Conservation (phyloP, 1,140 invertebrate species). For the Temnothorax nylanderi region DNA sequence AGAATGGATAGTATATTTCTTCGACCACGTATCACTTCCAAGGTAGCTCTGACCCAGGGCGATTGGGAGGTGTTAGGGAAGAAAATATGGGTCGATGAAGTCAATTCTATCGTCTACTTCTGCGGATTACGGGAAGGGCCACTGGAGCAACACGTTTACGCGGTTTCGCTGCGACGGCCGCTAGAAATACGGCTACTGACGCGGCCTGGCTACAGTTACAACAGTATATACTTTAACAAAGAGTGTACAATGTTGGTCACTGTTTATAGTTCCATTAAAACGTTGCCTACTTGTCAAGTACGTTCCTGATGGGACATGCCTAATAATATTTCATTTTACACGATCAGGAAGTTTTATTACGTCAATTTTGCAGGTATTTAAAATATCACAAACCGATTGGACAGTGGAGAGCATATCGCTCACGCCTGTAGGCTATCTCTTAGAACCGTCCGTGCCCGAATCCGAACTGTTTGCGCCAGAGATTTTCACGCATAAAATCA, state of each 20-base stretch:
- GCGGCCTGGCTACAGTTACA: conserved; percentile 91
- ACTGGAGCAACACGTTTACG: conserved; percentile 94
- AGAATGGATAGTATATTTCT: conserved; percentile 86
- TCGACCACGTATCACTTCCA: conserved; percentile 88
- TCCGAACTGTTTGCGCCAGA: conserved; percentile 89
- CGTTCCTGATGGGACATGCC: background rate
- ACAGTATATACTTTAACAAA: conserved; percentile 92
- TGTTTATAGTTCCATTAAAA: conserved; percentile 95
- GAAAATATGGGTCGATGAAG: conserved; percentile 92
- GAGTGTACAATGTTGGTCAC: conserved; percentile 94
- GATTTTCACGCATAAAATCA: conserved; percentile 90
- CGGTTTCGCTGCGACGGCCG: conserved; percentile 89
- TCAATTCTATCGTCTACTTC: conserved; percentile 92
- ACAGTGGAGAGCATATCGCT: conserved; percentile 89
- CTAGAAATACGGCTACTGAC: conserved; percentile 90
- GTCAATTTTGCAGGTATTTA: conserved; percentile 87
- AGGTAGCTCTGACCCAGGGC: conserved; percentile 91
- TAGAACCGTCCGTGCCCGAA: conserved; percentile 88
- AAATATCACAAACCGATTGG: conserved; percentile 88
- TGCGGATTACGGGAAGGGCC: conserved; percentile 92
- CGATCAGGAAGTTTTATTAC: background rate
- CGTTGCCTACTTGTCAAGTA: conserved; percentile 91
- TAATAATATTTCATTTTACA: background rate
- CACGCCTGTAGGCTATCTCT: conserved; percentile 89
- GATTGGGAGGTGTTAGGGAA: conserved; percentile 94